A percentile compares a stretch with the other conserved stretches of the same genome.
Conservation (phyloP, 2,888 invertebrate genomes). For the Clunio marinus region DNA sequence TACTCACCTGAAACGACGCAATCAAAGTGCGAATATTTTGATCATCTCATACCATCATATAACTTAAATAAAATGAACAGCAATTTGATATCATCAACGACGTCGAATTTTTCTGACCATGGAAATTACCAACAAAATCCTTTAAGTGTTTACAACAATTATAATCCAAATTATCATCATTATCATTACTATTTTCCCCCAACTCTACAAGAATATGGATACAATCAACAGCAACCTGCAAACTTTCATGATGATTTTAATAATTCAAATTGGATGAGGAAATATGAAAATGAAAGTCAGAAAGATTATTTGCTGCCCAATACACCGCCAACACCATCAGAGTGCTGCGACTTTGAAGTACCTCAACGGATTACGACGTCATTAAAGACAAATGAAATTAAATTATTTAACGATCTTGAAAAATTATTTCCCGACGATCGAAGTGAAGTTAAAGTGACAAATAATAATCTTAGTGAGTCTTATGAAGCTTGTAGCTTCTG, state of each 20-base stretch:
- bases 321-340: constrained; percentile 15
- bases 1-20: constrained; percentile 6
- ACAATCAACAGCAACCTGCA: background rate
- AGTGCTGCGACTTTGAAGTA: constrained; percentile 34
- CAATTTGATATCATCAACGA: constrained; percentile 11
- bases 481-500: background rate
- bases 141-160: constrained; percentile 34
- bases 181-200: constrained; percentile 33
- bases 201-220: constrained; percentile 4
- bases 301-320: constrained; percentile 35
- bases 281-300: constrained; percentile 31
- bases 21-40: constrained; percentile 1
- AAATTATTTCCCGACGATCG: constrained; percentile 21
- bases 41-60: constrained; percentile 1
- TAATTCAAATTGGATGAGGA: constrained; percentile 21
- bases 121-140: constrained; percentile 3
- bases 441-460: background rate
- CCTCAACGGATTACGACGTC: background rate
- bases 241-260: background rate
- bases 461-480: background rate
- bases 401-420: background rate
- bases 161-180: constrained; percentile 36
- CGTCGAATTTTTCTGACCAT: background rate
- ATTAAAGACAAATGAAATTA: background rate
- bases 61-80: background rate